A percentile compares a stretch with the other conserved stretches of the same genome.
These are phyloP conservation scores for Pyrochroa serraticornis DNA, from an alignment of 2,888 invertebrate species.

Conservation along the genomic window DNA sequence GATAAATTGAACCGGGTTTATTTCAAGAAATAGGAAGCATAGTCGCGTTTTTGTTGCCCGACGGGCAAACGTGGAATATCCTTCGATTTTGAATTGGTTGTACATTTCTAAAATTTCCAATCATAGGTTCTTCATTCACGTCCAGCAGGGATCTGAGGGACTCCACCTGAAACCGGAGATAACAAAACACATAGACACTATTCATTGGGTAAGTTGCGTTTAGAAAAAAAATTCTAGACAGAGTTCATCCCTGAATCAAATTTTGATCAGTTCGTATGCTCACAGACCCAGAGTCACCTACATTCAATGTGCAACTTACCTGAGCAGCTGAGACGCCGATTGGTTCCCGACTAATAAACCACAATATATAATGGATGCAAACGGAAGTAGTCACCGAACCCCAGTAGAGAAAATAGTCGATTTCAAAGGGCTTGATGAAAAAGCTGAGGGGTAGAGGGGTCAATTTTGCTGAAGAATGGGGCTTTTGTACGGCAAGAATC, in stretches of 20 bases:
- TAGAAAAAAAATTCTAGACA: too few species aligned
- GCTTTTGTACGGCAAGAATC: constrained; percentile 60
- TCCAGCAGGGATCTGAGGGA: constrained; percentile 63
- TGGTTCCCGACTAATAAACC: constrained; percentile 67
- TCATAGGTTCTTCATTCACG: constrained; percentile 56
- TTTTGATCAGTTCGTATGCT: too few species aligned
- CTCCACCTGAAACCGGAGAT: constrained; percentile 62
- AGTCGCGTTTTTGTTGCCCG: constrained; percentile 61
- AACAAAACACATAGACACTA: too few species aligned
- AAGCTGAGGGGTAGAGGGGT: constrained; percentile 60
- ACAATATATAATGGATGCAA: constrained; percentile 61
- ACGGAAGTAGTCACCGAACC: constrained; percentile 61
- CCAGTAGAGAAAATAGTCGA: constrained; percentile 71
- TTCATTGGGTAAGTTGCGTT: too few species aligned
- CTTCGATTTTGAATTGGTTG: constrained; percentile 57
- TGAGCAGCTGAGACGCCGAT: constrained; percentile 66
- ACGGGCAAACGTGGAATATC: constrained; percentile 64
- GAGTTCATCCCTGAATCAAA: too few species aligned
- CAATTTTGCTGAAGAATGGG: constrained; percentile 61
- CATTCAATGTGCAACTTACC: constrained; percentile 50
- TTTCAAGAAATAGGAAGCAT: constrained; percentile 50
- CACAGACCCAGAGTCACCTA: too few species aligned
- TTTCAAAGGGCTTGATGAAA: constrained; percentile 63
- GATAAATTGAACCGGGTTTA: neutral
- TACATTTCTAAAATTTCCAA: constrained; percentile 62